Base-by-base conservation (phyloP, 2,888 invertebrate genomes). In the Thecocarcelia acutangulata region DNA sequence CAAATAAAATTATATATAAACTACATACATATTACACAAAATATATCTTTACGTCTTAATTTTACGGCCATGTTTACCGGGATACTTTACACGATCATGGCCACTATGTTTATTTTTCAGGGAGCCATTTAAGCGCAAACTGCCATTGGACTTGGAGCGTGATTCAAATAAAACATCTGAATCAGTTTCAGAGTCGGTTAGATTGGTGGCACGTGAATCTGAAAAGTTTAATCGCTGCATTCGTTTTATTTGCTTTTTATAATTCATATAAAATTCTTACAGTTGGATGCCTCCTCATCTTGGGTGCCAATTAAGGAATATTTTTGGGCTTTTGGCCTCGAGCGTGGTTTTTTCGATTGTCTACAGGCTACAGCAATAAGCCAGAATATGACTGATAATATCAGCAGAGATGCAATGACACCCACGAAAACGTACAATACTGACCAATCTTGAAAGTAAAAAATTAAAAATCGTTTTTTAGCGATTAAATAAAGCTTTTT, bases 401-500 rank as follows among this genome's bases (percentile, higher is more conserved):
- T 91, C 86, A 93, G 91, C 88, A 94, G 94, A 78, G 93, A 90
- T 52, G 93, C 91, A 85, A 94, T 91, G 66, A 94, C 92, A 72
- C 94, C 95, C 86, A 98, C 94, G 85, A 96, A 95, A 48, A 97
- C 97, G 91, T 98, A 97, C 72, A 98, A 93, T 85, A 98, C 95
- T 85, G 97, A 97, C 98, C 98, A 98, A 89, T 96, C 96, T 96
- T 2, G 24, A 24, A 24, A 24, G 24, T 24, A 24, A 5, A 24
- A 24, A n/a, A n/a, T n/a, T n/a, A n/a, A 24, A 24, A 91, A 8
- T 58, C 11, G 17, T 21, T 17, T 50, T 50, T 50, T n/a, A n/a
- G n/a, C n/a, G n/a, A 28, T 28, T 28, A 28, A 4, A 28, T 28
- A 28, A 6, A 33, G 8, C 9, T 5, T 9, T 5, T 33, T 6